Conservation (phyloP, 1,140 invertebrate genomes). For the Drosophila murphyi region DNA sequence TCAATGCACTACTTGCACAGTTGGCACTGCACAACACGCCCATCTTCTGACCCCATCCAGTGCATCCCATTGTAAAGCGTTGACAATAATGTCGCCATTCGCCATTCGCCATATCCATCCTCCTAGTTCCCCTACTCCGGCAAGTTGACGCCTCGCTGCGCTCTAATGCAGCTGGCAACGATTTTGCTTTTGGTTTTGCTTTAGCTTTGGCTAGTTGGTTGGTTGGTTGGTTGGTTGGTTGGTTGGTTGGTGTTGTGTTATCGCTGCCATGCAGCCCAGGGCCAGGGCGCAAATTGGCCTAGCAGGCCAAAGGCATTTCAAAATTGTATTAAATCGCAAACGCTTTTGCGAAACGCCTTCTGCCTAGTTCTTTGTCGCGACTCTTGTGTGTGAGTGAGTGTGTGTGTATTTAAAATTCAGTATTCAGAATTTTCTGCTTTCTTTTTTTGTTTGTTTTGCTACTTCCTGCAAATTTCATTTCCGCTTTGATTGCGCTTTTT, state of each 20-base stretch:
- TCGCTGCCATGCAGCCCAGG: conserved; percentile 60
- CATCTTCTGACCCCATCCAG: neutral
- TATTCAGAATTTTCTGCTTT: conserved; percentile 33
- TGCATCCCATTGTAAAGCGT: conserved; percentile 13
- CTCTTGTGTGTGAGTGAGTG: conserved; percentile 25
- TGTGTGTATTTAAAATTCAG: conserved; percentile 48
- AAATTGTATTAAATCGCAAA: conserved; percentile 71
- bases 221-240: neutral
- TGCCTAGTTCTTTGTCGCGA: conserved; percentile 35
- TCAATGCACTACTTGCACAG: conserved; percentile 14
- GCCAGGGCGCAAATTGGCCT: conserved; percentile 72
- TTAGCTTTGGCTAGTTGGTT: conserved; percentile 9
- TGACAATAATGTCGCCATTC: conserved; percentile 42
- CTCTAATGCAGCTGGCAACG: conserved; percentile 58
- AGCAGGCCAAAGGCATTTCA: conserved; percentile 65
- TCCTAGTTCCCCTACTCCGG: neutral
- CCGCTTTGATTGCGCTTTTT: conserved; percentile 83
- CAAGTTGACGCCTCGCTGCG: conserved; percentile 49
- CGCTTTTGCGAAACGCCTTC: conserved; percentile 31
- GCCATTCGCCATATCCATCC: conserved; percentile 10
- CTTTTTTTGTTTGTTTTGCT: conserved; percentile 35
- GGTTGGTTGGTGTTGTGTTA: conserved; percentile 40
- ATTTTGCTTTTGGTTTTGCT: conserved; percentile 28
- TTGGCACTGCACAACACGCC: neutral
- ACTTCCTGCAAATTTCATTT: conserved; percentile 83